Base-by-base conservation (phyloP, 2,888 invertebrate genomes). In the Trissonchulus sp. region DNA sequence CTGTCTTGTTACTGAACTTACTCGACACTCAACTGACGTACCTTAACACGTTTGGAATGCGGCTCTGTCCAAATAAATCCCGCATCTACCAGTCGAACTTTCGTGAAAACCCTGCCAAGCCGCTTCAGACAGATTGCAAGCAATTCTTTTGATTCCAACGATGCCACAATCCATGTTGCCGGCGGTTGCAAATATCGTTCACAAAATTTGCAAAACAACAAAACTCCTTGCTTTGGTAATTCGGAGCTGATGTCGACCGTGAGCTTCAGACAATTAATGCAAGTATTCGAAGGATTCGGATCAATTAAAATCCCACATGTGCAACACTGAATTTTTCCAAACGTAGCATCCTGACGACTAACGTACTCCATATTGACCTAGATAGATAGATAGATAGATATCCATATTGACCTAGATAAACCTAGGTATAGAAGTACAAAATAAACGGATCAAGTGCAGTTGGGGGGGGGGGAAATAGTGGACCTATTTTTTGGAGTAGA, bases 21-120 rank as follows among this genome's bases (percentile, higher is more conserved):
- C n/a, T n/a, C n/a, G n/a, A n/a, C n/a, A n/a, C n/a, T n/a, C n/a
- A n/a, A n/a, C 77, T n/a, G n/a, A n/a, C 84, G 85, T 77, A 94
- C 92, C 88, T 97, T 98, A 74, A 99, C 90, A 79, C 99, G 89
- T 86, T 94, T 96, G 0, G 98, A 99, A 88, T 99, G 99, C 60
- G 97, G 95, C 84, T 99, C 99, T 15, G 99, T 99, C 98, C 98
- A 99, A 1, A 96, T 90, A 87, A 99, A 99, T 0, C 92, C 91
- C 63, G 99, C 99, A 88, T 99, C 98, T 74, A 97, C 88, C 28
- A 99, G 87, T 83, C 94, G 93, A 0, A 98, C 92, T 83, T 91
- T 85, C 92, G 97, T 23, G 8, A 48, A 23, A 8, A 23, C 8
- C 23, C 48, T 48, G 48, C 8, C 8, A 34, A 99, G 85, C 83